Percentiles rank a stretch among this genome's conserved stretches.
Conservation (phyloP, 2,888 invertebrate genomes). For the Melieria picta region DNA sequence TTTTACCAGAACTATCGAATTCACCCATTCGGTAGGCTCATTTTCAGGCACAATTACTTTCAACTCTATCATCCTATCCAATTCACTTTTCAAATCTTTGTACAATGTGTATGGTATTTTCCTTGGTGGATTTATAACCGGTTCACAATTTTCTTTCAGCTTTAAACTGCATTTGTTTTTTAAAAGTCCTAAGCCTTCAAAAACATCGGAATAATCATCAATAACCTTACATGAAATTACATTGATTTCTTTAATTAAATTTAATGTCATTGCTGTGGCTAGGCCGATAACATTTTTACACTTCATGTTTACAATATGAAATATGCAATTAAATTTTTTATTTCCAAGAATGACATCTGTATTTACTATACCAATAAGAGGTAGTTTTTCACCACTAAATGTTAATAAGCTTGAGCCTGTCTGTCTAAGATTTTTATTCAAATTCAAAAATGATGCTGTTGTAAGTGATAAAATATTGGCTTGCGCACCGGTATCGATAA, state of each 20-base stretch:
- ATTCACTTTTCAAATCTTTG: not conserved
- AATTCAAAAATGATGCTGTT: not conserved
- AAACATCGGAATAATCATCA: too few relatives aligned
- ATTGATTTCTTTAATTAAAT: constrained; percentile 12
- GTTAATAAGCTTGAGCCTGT: constrained; percentile 1
- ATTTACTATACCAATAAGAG: too few relatives aligned
- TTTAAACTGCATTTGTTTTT: not conserved
- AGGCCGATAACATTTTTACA: constrained; percentile 36
- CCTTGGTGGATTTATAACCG: not conserved
- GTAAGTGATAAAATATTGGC: constrained; percentile 5
- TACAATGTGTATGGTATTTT: not conserved
- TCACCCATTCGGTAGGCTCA: constrained; percentile 34
- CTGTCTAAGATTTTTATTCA: not conserved
- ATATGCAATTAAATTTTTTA: too few relatives aligned
- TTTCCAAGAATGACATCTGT: too few relatives aligned
- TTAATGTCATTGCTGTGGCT: constrained; percentile 18
- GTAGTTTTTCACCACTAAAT: not conserved
- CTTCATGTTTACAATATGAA: constrained; percentile 1
- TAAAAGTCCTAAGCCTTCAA: too few relatives aligned
- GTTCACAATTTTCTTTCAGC: not conserved
- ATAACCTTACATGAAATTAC: too few relatives aligned
- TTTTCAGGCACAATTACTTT: too few relatives aligned
- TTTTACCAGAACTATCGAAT: constrained; percentile 13
- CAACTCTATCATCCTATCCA: not conserved
- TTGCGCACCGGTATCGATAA: constrained; percentile 4